Conservation (phyloP, 2,888 invertebrate genomes). For the Yponomeuta plumbellus region DNA sequence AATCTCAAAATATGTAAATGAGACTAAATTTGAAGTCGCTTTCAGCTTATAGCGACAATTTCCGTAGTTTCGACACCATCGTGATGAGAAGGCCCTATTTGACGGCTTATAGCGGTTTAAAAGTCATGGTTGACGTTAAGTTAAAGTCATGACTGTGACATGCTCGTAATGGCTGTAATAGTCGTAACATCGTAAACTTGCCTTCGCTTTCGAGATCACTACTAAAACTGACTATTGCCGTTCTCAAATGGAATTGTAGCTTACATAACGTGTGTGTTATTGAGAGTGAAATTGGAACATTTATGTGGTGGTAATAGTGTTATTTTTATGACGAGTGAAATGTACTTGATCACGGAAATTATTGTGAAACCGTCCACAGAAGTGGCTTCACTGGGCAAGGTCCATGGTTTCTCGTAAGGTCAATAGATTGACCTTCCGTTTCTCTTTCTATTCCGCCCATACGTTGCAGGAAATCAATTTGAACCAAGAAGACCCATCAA, state of each 20-base stretch:
- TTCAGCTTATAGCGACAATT: neutral
- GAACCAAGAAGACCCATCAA: neutral
- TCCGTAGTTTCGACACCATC: neutral
- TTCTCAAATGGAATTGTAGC: neutral
- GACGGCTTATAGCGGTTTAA: neutral
- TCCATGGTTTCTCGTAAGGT: neutral
- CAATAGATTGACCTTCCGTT: neutral
- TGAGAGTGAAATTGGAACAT: neutral
- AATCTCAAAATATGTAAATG: neutral
- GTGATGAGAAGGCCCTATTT: neutral
- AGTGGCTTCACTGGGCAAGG: neutral
- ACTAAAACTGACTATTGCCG: neutral
- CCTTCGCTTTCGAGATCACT: slow-evolving; percentile 1
- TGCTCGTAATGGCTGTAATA: neutral
- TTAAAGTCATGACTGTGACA: slow-evolving; percentile 1
- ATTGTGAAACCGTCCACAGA: neutral
- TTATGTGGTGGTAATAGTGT: neutral
- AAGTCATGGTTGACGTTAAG: neutral
- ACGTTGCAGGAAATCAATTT: neutral
- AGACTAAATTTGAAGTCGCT: neutral
- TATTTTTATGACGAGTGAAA: neutral
- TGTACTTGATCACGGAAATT: neutral
- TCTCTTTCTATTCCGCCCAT: neutral
- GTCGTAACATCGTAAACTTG: neutral
- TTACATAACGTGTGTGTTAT: neutral